Percentiles rank a stretch among this genome's conserved stretches.
These are phyloP conservation scores for Noctua pronuba DNA, from an alignment of 2,888 invertebrate genomes.

Conservation along the genomic window DNA sequence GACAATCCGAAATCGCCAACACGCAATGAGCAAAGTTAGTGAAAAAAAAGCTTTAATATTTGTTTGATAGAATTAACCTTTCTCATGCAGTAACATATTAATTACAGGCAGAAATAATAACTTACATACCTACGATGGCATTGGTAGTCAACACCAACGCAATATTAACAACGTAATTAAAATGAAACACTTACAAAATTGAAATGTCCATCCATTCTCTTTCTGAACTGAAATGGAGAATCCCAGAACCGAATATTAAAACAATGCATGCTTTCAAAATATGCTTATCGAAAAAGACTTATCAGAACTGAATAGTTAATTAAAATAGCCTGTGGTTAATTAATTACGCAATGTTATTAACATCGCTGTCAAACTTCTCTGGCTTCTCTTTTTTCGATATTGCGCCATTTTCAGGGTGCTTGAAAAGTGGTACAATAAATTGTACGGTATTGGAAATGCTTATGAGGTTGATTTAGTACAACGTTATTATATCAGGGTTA, in stretches of 20 bases:
- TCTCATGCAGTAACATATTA: background rate
- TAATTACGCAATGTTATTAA: slow-evolving; percentile 53
- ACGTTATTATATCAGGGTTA: background rate
- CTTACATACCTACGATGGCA: background rate
- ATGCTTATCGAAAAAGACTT: slow-evolving; percentile 23
- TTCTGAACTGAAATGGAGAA: slow-evolving; percentile 18
- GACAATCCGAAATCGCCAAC: background rate
- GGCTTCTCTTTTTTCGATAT: slow-evolving; percentile 33
- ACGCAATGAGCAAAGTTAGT: background rate
- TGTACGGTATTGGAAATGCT: background rate
- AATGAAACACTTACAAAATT: background rate
- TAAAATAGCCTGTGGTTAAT: slow-evolving; percentile 58
- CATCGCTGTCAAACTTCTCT: slow-evolving; percentile 20
- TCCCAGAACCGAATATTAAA: slow-evolving; percentile 34
- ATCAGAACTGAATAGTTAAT: slow-evolving; percentile 48
- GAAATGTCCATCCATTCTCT: slow-evolving; percentile 19
- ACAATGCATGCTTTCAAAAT: slow-evolving; percentile 44
- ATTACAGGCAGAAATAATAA: background rate
- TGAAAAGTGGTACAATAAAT: slow-evolving; percentile 11
- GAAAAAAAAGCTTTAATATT: background rate
- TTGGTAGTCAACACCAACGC: background rate
- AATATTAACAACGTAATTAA: slow-evolving; percentile 18
- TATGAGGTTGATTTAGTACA: too few species aligned
- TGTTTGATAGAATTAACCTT: background rate
- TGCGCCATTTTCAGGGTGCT: background rate